phyloP scores from a whole-genome alignment of 2,113 vertebrate genomes.

The Embiotoca jacksoni region DNA sequence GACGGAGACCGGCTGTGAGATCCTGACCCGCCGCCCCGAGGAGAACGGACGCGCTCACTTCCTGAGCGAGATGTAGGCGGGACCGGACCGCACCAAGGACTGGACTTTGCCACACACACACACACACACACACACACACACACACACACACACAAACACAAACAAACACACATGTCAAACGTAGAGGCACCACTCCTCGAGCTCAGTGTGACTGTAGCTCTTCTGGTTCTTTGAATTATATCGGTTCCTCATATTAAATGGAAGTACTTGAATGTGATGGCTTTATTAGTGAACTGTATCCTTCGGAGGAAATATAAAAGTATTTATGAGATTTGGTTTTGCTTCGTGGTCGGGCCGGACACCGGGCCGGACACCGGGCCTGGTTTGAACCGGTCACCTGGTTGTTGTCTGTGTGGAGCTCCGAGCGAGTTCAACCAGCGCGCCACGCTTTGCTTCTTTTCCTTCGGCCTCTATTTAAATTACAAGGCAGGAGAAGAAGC shows the following conservation, averaged over 20 bases:
- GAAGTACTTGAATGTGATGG: conserved; percentile 81
- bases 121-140: conserved; percentile 13
- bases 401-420: conserved; percentile 55
- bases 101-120: conserved; percentile 61
- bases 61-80: conserved; percentile 88
- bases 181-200: conserved; percentile 48
- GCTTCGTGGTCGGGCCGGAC: conserved; percentile 29
- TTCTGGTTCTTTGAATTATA: conserved; percentile 60
- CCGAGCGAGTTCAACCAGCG: conserved; percentile 44
- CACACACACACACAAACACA: conserved; percentile 9
- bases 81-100: conserved; percentile 46
- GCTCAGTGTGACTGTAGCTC: conserved; percentile 53
- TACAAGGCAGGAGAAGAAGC: conserved; percentile 33
- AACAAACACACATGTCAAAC: conserved; percentile 17
- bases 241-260: conserved; percentile 71
- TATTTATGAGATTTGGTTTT: conserved; percentile 69
- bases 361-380: conserved; percentile 4
- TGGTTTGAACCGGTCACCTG: conserved; percentile 32
- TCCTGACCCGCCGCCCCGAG: conserved; percentile 92
- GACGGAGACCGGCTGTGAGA: conserved; percentile 96
- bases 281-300: conserved; percentile 66
- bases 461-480: conserved; percentile 33
- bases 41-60: conserved; percentile 91
- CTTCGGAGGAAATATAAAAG: conserved; percentile 63
- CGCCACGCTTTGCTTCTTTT: conserved; percentile 36